These are phyloP conservation scores for Apoda limacodes DNA, from an alignment of 2,888 invertebrate species.

Conservation along the genomic window DNA sequence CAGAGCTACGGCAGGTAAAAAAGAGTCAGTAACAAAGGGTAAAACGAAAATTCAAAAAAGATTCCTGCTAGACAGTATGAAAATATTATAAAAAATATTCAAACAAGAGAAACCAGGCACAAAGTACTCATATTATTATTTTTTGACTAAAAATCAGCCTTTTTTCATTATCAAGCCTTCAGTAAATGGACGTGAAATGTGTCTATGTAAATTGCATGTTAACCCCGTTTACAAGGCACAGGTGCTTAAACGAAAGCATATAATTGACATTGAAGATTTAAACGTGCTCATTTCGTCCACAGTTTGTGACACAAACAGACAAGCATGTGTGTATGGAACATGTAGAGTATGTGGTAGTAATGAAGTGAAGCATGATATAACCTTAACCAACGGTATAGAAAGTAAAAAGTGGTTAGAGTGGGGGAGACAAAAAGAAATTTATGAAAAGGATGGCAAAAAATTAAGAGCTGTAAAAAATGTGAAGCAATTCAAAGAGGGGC, in stretches of 20 bases:
- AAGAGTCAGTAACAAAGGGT: slow-evolving; percentile 16
- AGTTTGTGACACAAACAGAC: slow-evolving; percentile 9
- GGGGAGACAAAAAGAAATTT: slow-evolving; percentile 8
- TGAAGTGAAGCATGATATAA: slow-evolving; percentile 2
- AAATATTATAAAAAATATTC: slow-evolving; percentile 16
- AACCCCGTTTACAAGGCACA: slow-evolving; percentile 10
- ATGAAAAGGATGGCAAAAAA: slow-evolving; percentile 9
- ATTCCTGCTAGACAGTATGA: slow-evolving; percentile 17
- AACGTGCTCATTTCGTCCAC: slow-evolving; percentile 6
- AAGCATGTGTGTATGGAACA: slow-evolving; percentile 13
- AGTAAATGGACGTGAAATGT: slow-evolving; percentile 16
- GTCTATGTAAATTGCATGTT: slow-evolving; percentile 17
- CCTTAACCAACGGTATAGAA: slow-evolving; percentile 3
- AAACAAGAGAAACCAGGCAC: slow-evolving; percentile 14
- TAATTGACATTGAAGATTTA: slow-evolving; percentile 6
- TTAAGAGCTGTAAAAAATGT: slow-evolving; percentile 9
- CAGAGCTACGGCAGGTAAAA: slow-evolving; percentile 20
- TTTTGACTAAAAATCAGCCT: slow-evolving; percentile 16
- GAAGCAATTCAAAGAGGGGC: too few relatives aligned
- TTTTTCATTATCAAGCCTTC: slow-evolving; percentile 17
- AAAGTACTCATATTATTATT: slow-evolving; percentile 19
- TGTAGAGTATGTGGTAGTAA: slow-evolving; percentile 6
- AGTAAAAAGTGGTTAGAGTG: slow-evolving; percentile 12
- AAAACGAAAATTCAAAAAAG: slow-evolving; percentile 16
- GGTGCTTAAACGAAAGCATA: too few relatives aligned